Evolutionary conservation across 2,113 vertebrate species (phyloP), one percentile per base, ranked within the genome.

Genomic region (Notothenia rossii): DNA sequence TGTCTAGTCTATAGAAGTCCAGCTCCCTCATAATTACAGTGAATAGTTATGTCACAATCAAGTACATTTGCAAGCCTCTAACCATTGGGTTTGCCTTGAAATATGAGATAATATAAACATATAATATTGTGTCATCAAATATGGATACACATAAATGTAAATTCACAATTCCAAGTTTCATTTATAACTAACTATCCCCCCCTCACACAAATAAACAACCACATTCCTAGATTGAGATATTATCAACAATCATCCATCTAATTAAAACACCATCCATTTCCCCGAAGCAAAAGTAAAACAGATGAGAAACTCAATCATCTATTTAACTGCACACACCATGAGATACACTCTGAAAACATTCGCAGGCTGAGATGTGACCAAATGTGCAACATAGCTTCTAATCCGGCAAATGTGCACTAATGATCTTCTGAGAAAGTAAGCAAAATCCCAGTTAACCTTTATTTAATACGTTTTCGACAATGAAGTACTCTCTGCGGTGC

Each of bases 401-500:
- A 70, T 62, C 20, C 58, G 51, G 45, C 48, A 74, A 80, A 83
- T 73, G 59, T 83, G 76, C 68, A 75, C 62, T 51, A 83, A 85
- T 63, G 61, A 72, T 73, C 51, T 48, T 61, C 53, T 55, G 36
- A 72, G 54, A 36, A 43, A 64, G 62, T 59, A 66, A 12, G 58
- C 64, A 69, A 53, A 77, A 54, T 82, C 18, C 43, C 69, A 68
- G 25, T 75, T 84, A 65, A 72, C 33, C 48, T 18, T 54, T 22
- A 72, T 71, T 75, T 68, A 60, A 69, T 59, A 55, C 5, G 4
- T 81, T 79, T 69, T 10, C 63, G 56, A 79, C 29, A 36, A 64
- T 72, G 70, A 75, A 65, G 46, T 75, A 18, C 50, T 73, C 71
- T 85, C 81, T 14, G 0, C 36, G 15, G 74, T 63, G 61, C 71